Conservation (phyloP, 2,797 vertebrate genomes). For the Neopelma chrysocephalum region DNA sequence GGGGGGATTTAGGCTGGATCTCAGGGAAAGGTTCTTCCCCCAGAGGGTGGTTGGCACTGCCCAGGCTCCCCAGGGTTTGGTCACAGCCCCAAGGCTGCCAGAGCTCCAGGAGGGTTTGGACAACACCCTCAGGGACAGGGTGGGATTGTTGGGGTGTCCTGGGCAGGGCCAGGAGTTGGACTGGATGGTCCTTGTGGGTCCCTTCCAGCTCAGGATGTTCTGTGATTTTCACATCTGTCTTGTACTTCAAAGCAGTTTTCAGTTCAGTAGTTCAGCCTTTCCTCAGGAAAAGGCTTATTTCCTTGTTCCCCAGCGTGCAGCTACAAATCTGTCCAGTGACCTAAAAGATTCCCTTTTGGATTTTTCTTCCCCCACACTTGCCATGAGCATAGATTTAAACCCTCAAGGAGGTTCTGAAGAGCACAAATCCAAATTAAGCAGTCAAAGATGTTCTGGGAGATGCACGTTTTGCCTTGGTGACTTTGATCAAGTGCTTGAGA, state of each 20-base stretch:
- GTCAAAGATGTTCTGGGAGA: background rate
- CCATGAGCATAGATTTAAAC: accelerated
- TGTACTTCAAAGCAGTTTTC: background rate
- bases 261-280: background rate
- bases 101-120: accelerated
- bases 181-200: background rate
- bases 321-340: background rate
- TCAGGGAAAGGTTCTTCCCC: background rate
- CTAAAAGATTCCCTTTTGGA: background rate
- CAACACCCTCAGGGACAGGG: accelerated
- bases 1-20: background rate
- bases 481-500: background rate
- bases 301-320: background rate
- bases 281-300: background rate
- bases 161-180: accelerated
- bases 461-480: background rate
- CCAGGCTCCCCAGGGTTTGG: background rate
- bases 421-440: background rate
- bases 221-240: background rate
- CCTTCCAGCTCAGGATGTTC: background rate
- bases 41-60: background rate
- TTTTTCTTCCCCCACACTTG: background rate
- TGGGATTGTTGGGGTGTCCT: background rate
- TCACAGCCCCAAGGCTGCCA: background rate
- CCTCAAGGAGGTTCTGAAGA: background rate